Base-by-base conservation (phyloP, 2,888 invertebrate species). In the Punctoribates punctum region DNA sequence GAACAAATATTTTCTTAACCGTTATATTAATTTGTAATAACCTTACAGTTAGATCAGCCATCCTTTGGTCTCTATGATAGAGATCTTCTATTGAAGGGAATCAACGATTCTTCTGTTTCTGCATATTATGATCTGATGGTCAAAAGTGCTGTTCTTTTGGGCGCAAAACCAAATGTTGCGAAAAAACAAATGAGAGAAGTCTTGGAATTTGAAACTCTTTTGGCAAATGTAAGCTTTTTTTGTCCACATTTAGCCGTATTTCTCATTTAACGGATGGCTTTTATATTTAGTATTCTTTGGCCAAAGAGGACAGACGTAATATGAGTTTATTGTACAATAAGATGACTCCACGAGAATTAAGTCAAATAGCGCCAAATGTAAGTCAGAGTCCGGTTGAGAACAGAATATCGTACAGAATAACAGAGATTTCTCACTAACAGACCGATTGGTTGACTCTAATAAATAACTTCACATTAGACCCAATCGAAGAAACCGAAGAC, bases 271-370 rank as follows among this genome's bases (percentile, higher is more conserved):
- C 42, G 27, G 1, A 29, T 73, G 73, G 25, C 27, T 65, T 48
- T 67, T 15, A 65, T 29, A 8, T 38, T 0, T 78, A 93, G 92
- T 92, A 91, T 81, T 93, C 93, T 9, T 86, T 91, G 83, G 93
- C 94, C 8, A 89, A 90, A 81, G 96, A 96, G 83, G 91, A 96
- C 84, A 88, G 95, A 65, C 88, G 96, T 79, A 94, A 96, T 83
- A 93, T 93, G 11, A 90, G 92, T 5, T 90, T 90, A 80, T 86
- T 96, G 20, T 96, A 96, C 86, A 95, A 96, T 82, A 91, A 93
- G 9, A 93, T 93, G 89, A 91, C 91, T 0, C 86, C 96, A n/a
- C 84, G 85, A 1, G 88, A 95, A 81, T 84, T 96, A 57, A 89
- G 92, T 82, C 82, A 86, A 60, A 74, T 82, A n/a, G 81, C 82